Evolutionary conservation across 2,797 vertebrate species (phyloP).

Genomic region (Molossus molossus): DNA sequence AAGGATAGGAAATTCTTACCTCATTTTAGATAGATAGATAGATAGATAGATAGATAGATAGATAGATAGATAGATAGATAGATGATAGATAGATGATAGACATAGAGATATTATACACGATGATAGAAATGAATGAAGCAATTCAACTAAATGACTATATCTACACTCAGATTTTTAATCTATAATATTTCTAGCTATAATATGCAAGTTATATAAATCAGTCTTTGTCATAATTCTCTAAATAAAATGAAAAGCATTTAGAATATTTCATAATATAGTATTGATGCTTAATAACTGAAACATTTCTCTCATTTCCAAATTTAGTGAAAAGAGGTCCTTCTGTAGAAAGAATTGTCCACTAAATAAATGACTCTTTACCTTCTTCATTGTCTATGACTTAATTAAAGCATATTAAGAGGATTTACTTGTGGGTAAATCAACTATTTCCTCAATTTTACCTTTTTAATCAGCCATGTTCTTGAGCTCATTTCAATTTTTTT

Average conservation of each 20-base stretch:
- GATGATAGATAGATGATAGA: too few species aligned
- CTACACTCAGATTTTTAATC: not conserved
- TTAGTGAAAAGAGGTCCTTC: not conserved
- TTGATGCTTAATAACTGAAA: slow-evolving; percentile 14
- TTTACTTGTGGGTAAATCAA: not conserved
- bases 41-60: too few species aligned
- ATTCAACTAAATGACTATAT: not conserved
- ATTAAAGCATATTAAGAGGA: not conserved
- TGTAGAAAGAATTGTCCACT: not conserved
- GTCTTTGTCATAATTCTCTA: not conserved
- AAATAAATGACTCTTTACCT: not conserved
- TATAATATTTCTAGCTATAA: not conserved
- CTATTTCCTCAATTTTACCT: slow-evolving; percentile 11
- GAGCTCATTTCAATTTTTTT: slow-evolving; percentile 8
- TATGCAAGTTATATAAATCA: not conserved
- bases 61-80: too few species aligned
- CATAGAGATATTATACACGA: not conserved
- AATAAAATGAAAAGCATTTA: not conserved
- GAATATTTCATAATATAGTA: not conserved
- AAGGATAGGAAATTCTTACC: not conserved
- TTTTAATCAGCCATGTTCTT: slow-evolving; percentile 19
- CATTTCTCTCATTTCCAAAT: slow-evolving; percentile 31
- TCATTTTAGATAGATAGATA: not conserved
- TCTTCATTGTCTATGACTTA: slow-evolving; percentile 11
- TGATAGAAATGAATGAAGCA: not conserved